Evolutionary conservation across 1,140 invertebrate genomes (phyloP), one percentile per base, ranked within the genome.

Genomic region (Solen grandis): DNA sequence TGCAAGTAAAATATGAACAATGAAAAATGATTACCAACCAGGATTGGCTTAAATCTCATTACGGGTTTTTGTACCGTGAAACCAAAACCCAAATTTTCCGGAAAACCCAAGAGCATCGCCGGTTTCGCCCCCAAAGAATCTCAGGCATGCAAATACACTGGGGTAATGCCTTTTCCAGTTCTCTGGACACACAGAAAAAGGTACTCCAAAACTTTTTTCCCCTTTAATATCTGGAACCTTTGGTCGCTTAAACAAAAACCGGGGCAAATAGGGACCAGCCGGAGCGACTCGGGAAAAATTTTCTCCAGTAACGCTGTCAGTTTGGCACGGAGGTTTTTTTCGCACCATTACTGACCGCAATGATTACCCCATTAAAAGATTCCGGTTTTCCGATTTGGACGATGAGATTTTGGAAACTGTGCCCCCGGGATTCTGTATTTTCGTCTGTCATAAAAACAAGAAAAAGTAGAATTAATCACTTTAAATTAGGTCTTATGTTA

Each of bases 271-370:
- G 88, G 63, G 86, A 89, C 90, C 97, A 98, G 1, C 96, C 96
- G 0, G 92, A 90, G 35, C 91, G 95, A 92, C 97, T 97, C 0
- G 96, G 97, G 86, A 97, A 97, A 90, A 97, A 96, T 68, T n/a
- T 96, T 95, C 92, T 99, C 97, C 96, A 98, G 97, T 84, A 96
- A 95, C 0, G 96, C 96, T 0, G 97, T 98, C 1, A 98, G 92
- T 81, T 96, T 96, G 19, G 98, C 98, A 92, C 0, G 97, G 96
- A 59, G 98, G 91, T 91, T 98, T 98, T 36, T 96, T 93, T 46
- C 98, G 92, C 2, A 97, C 95, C 86, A 96, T 94, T n/a, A 97
- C 86, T 97, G 96, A 4, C 96, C 95, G 94, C 0, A 95, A 94
- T 27, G 95, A 91, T 14, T 93, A 93, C 8, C 92, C 93, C 88